Evolutionary conservation across 2,888 invertebrate genomes (phyloP).

Genomic region (Ryuthela nishihirai): DNA sequence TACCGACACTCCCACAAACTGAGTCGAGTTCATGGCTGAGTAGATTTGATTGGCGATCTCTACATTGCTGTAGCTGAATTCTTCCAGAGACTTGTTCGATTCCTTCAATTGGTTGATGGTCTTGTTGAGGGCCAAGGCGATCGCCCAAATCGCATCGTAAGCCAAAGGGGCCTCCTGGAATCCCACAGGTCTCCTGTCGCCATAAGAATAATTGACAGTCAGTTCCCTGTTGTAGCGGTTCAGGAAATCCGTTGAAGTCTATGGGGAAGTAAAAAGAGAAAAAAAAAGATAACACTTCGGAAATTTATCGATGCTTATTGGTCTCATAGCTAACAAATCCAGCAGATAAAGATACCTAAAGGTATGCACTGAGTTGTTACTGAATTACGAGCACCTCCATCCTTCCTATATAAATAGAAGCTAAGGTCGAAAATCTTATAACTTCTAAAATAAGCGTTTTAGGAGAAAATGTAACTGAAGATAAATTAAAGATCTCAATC

Average conservation of each 20-base stretch:
- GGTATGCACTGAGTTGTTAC: no score
- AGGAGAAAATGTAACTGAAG: no score
- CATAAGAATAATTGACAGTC: slow-evolving; percentile 68
- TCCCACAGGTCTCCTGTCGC: slow-evolving; percentile 75
- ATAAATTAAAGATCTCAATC: no score
- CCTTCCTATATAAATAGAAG: no score
- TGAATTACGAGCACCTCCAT: no score
- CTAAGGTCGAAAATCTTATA: no score
- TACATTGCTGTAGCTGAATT: slow-evolving; percentile 93
- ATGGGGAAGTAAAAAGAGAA: no score
- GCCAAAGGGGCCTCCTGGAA: slow-evolving; percentile 95
- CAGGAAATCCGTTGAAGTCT: slow-evolving; percentile 85
- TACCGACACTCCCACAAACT: slow-evolving; percentile 96
- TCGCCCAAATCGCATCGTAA: slow-evolving; percentile 99
- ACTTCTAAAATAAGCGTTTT: no score
- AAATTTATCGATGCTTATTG: no score
- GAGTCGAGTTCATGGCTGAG: slow-evolving; percentile 96
- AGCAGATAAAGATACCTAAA: no score
- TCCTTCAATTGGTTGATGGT: slow-evolving; percentile 83
- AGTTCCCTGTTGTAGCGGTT: slow-evolving; percentile 75
- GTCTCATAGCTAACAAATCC: no score
- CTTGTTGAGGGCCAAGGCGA: slow-evolving; percentile 95
- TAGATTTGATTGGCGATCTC: slow-evolving; percentile 94
- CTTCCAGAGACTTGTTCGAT: slow-evolving; percentile 77
- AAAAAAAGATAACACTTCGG: neutral